phyloP scores from a whole-genome alignment of 2,888 invertebrate genomes.

The Amphipoea lucens region DNA sequence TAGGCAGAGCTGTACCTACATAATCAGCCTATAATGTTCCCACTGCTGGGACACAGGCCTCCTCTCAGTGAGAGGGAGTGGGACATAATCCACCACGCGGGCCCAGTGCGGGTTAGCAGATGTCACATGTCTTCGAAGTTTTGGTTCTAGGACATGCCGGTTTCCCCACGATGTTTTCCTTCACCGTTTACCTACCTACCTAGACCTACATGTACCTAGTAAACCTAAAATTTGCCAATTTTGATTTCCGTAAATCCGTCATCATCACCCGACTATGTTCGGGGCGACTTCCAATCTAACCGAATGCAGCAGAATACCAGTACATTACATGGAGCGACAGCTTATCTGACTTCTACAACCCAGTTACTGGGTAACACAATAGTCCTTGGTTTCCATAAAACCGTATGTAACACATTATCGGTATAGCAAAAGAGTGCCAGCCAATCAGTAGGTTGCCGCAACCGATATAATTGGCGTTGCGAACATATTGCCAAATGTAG shows the following conservation, averaged over 20 bases:
- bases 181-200: no score
- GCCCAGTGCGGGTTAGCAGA: no score
- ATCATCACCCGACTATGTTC: background rate
- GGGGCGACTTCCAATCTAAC: background rate
- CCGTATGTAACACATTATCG: constrained; percentile 1
- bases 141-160: no score
- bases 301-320: background rate
- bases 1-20: background rate
- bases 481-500: constrained; percentile 58
- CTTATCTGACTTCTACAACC: background rate
- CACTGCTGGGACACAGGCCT: no score
- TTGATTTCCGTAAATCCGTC: background rate
- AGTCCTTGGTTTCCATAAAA: background rate
- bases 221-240: background rate
- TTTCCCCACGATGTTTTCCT: no score
- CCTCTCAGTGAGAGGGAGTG: no score
- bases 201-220: no score
- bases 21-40: no score
- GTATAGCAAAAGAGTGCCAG: constrained; percentile 20
- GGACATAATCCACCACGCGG: no score
- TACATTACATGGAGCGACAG: background rate
- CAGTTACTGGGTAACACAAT: background rate
- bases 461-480: constrained; percentile 60
- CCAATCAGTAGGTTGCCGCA: constrained; percentile 45
- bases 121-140: no score